phyloP scores from a whole-genome alignment of 2,797 vertebrate species.

The Xiphorhynchus erythropygius region DNA sequence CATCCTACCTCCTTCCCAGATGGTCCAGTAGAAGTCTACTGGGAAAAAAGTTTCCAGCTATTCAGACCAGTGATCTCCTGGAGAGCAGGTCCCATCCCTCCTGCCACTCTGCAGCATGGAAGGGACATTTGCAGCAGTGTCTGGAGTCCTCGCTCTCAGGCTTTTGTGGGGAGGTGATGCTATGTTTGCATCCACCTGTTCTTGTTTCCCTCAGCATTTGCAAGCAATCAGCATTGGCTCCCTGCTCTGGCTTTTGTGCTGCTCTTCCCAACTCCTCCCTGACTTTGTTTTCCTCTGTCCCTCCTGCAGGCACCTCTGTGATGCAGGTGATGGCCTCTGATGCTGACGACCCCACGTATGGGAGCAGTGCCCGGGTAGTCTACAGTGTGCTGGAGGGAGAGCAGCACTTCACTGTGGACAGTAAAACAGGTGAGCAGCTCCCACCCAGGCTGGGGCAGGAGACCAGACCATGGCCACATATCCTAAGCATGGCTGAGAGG shows the following conservation, averaged over 20 bases:
- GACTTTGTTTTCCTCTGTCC: neutral
- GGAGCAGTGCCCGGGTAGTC: conserved; percentile 92
- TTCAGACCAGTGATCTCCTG: neutral
- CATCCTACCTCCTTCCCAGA: neutral
- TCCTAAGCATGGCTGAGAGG: neutral
- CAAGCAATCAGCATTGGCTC: neutral
- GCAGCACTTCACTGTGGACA: conserved; percentile 92
- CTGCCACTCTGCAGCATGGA: neutral
- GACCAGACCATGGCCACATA: rapidly evolving
- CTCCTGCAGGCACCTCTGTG: conserved; percentile 89
- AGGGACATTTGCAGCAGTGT: neutral
- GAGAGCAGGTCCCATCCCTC: neutral
- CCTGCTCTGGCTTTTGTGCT: neutral
- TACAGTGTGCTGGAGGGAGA: conserved; percentile 96
- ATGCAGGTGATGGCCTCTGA: conserved; percentile 97
- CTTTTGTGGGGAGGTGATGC: neutral
- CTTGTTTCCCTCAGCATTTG: neutral
- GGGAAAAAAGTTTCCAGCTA: neutral
- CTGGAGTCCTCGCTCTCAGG: neutral
- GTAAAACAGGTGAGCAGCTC: conserved; percentile 86
- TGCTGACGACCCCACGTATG: conserved; percentile 93
- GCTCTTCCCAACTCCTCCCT: neutral
- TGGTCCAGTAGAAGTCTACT: neutral
- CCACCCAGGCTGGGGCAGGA: neutral
- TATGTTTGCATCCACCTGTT: neutral